Base-by-base conservation (phyloP, 1,140 invertebrate genomes). In the Physella acuta region DNA sequence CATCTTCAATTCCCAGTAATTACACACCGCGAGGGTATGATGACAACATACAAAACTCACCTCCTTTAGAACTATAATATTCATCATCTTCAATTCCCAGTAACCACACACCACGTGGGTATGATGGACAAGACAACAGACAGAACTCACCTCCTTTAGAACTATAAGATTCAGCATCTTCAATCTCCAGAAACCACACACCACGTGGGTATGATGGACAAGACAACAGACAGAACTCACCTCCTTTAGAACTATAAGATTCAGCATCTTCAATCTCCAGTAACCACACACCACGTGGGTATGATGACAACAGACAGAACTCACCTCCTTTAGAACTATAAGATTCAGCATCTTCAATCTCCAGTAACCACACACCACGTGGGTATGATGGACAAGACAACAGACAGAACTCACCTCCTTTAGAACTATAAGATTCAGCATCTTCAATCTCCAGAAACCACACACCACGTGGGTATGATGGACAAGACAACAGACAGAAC, bases 191-290 rank as follows among this genome's bases (percentile, higher is more conserved):
- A 33, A 71, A 78, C 79, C 79, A 80, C 0, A 56, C 58, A 0
- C 81, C 80, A 20, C 58, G 39, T 17, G 82, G 79, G 34, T 78
- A n/a, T n/a, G n/a, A n/a, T n/a, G n/a, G n/a, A n/a, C n/a, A n/a
- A n/a, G n/a, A n/a, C n/a, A n/a, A n/a, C n/a, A n/a, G n/a, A n/a
- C n/a, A n/a, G n/a, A n/a, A n/a, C n/a, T n/a, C n/a, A 26, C 39
- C 33, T 1, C 52, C 55, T 31, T 52, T 33, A 28, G 37, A 8
- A 16, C 34, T 65, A 34, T 51, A 65, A 28, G 39, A 31, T 28
- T 67, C 66, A 24, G 55, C 70, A 58, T 72, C 68, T 55, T 76
- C 73, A 14, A 78, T 72, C 49, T 78, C 71, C 59, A 78, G 63
- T 37, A 71, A 78, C 79, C 79, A 80, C 0, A 55, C 58, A 1